Evolutionary conservation across 2,888 invertebrate genomes (phyloP), one percentile per base, ranked within the genome.

Genomic region (Harpalus rufipes): DNA sequence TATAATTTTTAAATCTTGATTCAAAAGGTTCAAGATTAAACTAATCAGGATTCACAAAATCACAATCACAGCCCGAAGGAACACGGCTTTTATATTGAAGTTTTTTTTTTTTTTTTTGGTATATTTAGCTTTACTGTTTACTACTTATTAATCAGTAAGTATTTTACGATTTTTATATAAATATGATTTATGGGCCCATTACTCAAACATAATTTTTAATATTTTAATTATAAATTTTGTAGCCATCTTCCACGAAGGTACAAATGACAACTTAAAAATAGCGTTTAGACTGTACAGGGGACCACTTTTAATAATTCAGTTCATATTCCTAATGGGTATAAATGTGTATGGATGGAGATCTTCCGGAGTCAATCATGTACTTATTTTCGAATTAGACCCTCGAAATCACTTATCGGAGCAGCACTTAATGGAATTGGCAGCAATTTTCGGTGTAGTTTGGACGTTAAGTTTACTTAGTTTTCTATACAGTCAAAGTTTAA

Each of bases 321-420:
- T 95, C 89, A 91, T 96, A 63, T 96, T 96, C 89, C 91, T 96
- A 32, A 94, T 96, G 90, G 96, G 96, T 72, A 93, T 96, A 72
- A 96, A 96, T 90, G 95, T 96, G 0, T 96, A 96, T 88, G 96
- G 96, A 32, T 96, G 96, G 96, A 91, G 96, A 85, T 94, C 95
- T 8, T 95, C 96, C 0, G 96, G 96, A 12, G 96, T 96, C 1
- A 96, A 96, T 89, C 96, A 96, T 90, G 96, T 96, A 14, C 92
- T 96, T 1, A 96, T 96, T 86, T 96, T 96, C 89, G 96, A 96
- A 90, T 91, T 97, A 86, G 96, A 96, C 91, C 96, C 96, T 0
- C 91, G 96, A 72, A 95, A 95, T 89, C 96, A 96, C 91, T 91
- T 94, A 5, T 94, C 94, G 0, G 96, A 96, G 89, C 96, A 96